A percentile compares a stretch with the other conserved stretches of the same genome.
Conservation (phyloP, 92 coral and sea anemone genomes). For the Zoanthus solanderi region DNA sequence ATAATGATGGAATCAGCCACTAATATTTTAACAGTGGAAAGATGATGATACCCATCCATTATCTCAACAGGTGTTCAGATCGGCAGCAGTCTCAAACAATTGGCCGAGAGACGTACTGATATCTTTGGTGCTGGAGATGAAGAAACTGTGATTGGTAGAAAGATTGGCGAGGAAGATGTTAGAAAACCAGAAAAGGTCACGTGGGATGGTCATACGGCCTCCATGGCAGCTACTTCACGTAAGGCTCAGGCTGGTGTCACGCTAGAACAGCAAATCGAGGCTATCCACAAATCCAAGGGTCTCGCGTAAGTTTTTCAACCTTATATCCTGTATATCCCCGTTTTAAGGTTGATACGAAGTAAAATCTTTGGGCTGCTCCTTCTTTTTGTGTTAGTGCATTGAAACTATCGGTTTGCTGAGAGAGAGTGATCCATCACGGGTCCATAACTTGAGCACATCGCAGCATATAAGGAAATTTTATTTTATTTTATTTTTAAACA, state of each 20-base stretch:
- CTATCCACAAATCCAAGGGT: slow-evolving; percentile 98
- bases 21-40: too few relatives aligned
- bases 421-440: background rate
- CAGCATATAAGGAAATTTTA: too few relatives aligned
- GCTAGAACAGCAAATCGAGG: slow-evolving; percentile 96
- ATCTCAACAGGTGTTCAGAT: slow-evolving; percentile 79
- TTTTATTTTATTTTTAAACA: too few relatives aligned
- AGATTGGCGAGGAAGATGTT: slow-evolving; percentile 96
- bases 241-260: slow-evolving; percentile 97
- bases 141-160: slow-evolving; percentile 96
- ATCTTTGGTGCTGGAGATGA: slow-evolving; percentile 99
- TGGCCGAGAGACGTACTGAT: slow-evolving; percentile 99
- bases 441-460: background rate
- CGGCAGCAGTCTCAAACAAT: slow-evolving; percentile 95
- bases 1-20: too few relatives aligned
- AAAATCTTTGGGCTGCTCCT: background rate
- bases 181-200: slow-evolving; percentile 97
- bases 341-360: too few relatives aligned
- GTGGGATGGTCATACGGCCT: slow-evolving; percentile 99
- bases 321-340: background rate
- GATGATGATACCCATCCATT: background rate
- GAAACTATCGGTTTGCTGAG: background rate
- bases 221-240: slow-evolving; percentile 98
- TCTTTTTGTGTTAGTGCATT: background rate
- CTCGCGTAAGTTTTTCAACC: slow-evolving; percentile 79